A percentile compares a stretch with the other conserved stretches of the same genome.
phyloP scores from a whole-genome alignment of 2,888 invertebrate genomes.

The Trachelus tabidus region DNA sequence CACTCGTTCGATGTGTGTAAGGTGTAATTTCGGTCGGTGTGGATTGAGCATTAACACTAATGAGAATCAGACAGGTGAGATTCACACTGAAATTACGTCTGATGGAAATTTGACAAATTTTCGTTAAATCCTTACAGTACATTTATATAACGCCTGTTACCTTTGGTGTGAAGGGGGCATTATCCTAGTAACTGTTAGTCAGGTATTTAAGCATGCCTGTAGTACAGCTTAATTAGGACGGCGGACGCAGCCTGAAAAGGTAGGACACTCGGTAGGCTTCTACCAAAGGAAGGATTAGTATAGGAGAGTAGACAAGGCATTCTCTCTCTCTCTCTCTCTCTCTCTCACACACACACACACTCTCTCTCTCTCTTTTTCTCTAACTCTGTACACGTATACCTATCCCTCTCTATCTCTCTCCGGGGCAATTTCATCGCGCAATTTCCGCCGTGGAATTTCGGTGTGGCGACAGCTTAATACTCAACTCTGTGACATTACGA shows the following conservation, averaged over 20 bases:
- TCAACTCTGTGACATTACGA: neutral
- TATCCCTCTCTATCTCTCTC: neutral
- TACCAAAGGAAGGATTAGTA: neutral
- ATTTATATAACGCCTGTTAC: too few species aligned
- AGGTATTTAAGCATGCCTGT: neutral
- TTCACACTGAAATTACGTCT: too few species aligned
- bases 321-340: neutral
- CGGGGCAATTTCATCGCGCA: neutral
- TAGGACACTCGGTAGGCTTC: neutral
- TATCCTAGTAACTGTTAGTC: neutral
- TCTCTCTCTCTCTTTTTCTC: neutral
- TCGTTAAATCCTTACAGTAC: too few species aligned
- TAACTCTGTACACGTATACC: neutral
- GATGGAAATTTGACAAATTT: too few species aligned
- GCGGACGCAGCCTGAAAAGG: neutral
- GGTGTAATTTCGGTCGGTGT: neutral
- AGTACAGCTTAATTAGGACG: neutral
- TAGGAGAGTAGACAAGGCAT: neutral
- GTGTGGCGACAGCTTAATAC: constrained; percentile 20
- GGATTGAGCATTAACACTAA: too few species aligned
- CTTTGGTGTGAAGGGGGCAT: neutral
- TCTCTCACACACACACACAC: too few species aligned
- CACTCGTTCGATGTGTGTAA: neutral
- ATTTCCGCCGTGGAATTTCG: constrained; percentile 10
- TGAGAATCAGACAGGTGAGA: too few species aligned